Percentiles rank a stretch among this genome's conserved stretches.
Evolutionary conservation across 2,797 vertebrate genomes (phyloP).

Genomic region (Mus minutoides): DNA sequence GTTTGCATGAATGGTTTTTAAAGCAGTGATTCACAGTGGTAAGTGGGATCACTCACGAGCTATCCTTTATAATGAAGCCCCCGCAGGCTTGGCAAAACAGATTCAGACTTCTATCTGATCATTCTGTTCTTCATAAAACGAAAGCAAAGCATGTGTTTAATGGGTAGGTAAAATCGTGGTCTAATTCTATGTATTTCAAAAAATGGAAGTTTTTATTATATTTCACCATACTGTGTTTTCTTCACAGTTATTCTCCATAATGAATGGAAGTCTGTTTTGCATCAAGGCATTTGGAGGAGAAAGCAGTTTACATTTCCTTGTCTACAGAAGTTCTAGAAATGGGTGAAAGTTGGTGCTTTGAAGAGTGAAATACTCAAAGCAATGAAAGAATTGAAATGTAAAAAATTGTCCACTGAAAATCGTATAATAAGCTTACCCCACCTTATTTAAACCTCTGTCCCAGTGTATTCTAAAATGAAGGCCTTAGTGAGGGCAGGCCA

Average conservation of each 20-base stretch:
- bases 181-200: background rate
- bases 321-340: background rate
- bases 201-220: background rate
- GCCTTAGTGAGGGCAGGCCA: accelerated
- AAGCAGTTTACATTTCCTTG: background rate
- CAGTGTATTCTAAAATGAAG: background rate
- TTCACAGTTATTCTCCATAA: background rate
- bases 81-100: background rate
- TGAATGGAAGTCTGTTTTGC: background rate
- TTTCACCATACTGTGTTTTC: background rate
- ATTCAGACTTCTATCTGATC: background rate
- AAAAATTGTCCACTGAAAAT: background rate
- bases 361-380: background rate
- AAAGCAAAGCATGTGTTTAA: background rate
- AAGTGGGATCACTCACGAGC: background rate
- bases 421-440: background rate
- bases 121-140: background rate
- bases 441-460: background rate
- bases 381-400: background rate
- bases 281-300: background rate
- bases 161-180: background rate
- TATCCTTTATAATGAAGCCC: background rate
- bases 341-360: background rate
- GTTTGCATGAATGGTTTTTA: conserved; percentile 42
- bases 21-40: conserved; percentile 42